Evolutionary conservation across 2,888 invertebrate genomes (phyloP), one percentile per base, ranked within the genome.

Genomic region (Scaptomyza reducta): DNA sequence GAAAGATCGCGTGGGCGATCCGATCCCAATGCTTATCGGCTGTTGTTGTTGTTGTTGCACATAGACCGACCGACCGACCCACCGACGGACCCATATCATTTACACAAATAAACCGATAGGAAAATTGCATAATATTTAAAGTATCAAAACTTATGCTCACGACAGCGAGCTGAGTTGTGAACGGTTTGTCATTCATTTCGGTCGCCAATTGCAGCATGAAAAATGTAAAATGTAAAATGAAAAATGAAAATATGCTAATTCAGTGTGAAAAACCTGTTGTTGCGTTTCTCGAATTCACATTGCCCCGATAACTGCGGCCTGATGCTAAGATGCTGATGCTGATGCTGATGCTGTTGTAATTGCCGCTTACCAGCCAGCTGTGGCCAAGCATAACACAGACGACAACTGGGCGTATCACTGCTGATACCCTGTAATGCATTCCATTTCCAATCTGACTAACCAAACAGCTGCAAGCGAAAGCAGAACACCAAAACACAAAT

Each of bases 231-330:
- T 56, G n/a, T n/a, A n/a, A n/a, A n/a, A n/a, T 56, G 29, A 66
- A 65, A 56, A 60, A 59, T 56, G 35, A 66, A 65, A 56, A 60
- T 72, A 70, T 72, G 70, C 73, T 72, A 70, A 72, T 70, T 40
- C 10, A 13, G 31, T 59, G 54, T 38, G 38, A 38, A 46, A 70
- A 58, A 70, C 72, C 66, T 55, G 66, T 65, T 47, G 72, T 29
- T 46, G 72, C 35, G 45, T 55, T 71, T 50, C 54, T 67, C 50
- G 66, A 14, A 16, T 53, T 45, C 41, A 45, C 56, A 69, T 41
- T 29, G 47, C 7, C 16, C 16, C 16, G 44, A 25, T 56, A 46
- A 56, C 45, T 40, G 22, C 22, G 14, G 13, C 9, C 18, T 25
- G 13, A 13, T 14, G n/a, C n/a, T n/a, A n/a, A n/a, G n/a, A n/a